Evolutionary conservation across 2,797 vertebrate species (phyloP), one percentile per base, ranked within the genome.

Genomic region (Benthosema pterotum): DNA sequence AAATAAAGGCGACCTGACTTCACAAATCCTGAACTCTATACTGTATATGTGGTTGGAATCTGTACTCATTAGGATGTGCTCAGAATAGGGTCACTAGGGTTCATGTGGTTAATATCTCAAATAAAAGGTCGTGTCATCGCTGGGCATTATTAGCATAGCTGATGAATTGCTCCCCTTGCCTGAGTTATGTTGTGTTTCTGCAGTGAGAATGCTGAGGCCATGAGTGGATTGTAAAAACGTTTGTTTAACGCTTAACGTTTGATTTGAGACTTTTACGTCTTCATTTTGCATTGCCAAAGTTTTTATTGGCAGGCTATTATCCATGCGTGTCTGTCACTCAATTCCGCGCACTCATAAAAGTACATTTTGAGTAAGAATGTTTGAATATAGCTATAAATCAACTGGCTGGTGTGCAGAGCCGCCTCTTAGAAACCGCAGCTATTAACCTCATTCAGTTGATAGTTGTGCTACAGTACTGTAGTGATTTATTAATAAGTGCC

Each of bases 371-470:
- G 19, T 22, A 50, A 47, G 38, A 71, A 66, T 4, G 1, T 9
- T 25, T 52, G 15, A 12, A 43, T 8, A 52, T 22, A 47, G 51
- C 16, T 51, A 32, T 25, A 42, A 38, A 15, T 38, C 2, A 16
- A 11, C 11, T 0, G 51, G 38, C 45, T 65, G 65, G 53, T 63
- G 42, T 25, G 52, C 28, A 64, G 63, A 70, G 71, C 18, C 45
- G 51, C 63, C 28, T 59, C 65, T 69, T 13, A 48, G 42, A 72
- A 63, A 82, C 60, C 51, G 53, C 68, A 63, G 46, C 43, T 45
- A 77, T 77, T 74, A 74, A 77, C 74, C 58, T 78, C 52, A 42
- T 66, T 67, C 47, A 55, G 32, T 38, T 38, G 32, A 38, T 38
- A 38, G 32, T 38, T 38, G 32, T 9, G 7, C 32, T 38, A 38